phyloP scores from a whole-genome alignment of 2,888 invertebrate species.

The Hypolimnas misippus region DNA sequence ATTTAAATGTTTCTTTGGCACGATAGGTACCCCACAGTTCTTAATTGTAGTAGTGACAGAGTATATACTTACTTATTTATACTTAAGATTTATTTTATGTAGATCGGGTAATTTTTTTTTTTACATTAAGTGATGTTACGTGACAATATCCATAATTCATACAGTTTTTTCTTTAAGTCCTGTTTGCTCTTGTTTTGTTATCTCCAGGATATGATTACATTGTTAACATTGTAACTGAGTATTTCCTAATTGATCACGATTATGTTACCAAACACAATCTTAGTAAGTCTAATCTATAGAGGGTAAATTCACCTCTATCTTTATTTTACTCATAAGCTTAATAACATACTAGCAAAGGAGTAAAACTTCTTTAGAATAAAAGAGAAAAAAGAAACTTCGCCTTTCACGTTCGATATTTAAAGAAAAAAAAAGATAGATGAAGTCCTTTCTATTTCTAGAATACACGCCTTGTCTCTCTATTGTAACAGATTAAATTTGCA shows the following conservation, averaged over 20 bases:
- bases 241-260: background rate
- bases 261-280: background rate
- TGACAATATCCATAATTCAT: no score
- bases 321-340: background rate
- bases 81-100: no score
- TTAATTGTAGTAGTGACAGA: no score
- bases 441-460: background rate
- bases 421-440: background rate
- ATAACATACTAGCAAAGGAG: background rate
- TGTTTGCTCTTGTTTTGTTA: background rate
- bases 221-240: background rate
- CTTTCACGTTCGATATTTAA: background rate
- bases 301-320: background rate
- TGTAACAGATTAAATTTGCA: constrained; percentile 4
- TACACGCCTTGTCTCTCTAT: background rate
- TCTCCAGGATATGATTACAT: background rate
- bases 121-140: no score
- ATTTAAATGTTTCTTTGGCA: no score
- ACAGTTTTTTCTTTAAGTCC: no score
- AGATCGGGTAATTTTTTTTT: no score
- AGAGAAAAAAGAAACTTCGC: no score
- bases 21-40: no score
- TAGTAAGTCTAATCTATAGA: background rate
- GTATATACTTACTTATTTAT: no score
- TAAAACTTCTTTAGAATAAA: background rate